Base-by-base conservation (phyloP, 2,113 vertebrate species). In the Vulpes lagopus region DNA sequence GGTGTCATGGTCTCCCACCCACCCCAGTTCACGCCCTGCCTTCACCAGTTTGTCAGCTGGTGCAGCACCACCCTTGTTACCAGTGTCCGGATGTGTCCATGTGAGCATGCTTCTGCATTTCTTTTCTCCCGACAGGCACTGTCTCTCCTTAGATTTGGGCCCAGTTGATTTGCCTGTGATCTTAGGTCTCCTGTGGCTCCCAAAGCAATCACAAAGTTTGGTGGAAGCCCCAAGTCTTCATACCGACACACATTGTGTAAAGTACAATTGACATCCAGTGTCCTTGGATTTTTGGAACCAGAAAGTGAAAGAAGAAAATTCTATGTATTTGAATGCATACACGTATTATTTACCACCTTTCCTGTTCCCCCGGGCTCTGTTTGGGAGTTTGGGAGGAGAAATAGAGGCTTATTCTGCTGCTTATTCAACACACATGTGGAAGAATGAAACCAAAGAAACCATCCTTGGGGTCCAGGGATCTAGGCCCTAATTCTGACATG, bases 1-100 rank as follows among this genome's bases (percentile, higher is more conserved):
- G 30, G 8, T 27, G 57, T 27, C 43, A 23, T 7, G 8, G 11
- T 8, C 0, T 59, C 22, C 32, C 8, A 11, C n/a, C 11, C 16
- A 60, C 69, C 65, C 4, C 79, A 71, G 32, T 38, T 43, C 23
- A 19, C 8, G 4, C 7, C n/a, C 49, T 8, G 32, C n/a, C 3
- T 23, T 74, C 11, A 65, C 49, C 32, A 35, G 3, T 16, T 30
- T 20, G 69, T 60, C 20, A 22, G 9, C 53, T 25, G 5, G 17
- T n/a, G 7, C 79, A 74, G 59, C 32, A 11, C 32, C 57, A 60
- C 22, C 27, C 5, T 82, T 32, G 51, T 49, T 15, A 57, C 81
- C 49, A 9, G 59, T 67, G 57, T 35, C 83, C n/a, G n/a, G 51
- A 25, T 30, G n/a, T 12, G 10, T 35, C 62, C 49, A 55, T 0